Evolutionary conservation across 1,140 invertebrate species (phyloP).

Genomic region (Ostrea edulis): DNA sequence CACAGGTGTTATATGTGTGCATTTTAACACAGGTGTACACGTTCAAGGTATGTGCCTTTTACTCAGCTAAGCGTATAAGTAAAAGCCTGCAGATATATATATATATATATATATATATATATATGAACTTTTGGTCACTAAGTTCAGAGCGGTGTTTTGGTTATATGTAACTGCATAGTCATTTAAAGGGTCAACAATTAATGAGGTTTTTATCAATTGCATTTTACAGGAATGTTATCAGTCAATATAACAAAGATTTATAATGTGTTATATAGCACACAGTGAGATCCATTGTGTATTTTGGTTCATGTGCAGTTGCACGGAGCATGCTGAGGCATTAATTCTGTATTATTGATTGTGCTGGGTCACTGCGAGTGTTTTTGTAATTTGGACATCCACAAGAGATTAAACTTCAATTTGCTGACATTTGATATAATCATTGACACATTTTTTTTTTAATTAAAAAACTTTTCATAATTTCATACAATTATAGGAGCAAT

Average conservation of each 20-base stretch:
- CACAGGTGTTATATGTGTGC: slow-evolving; percentile 34
- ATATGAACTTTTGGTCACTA: not conserved
- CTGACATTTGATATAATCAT: not conserved
- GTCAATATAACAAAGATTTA: not conserved
- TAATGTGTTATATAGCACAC: slow-evolving; percentile 1
- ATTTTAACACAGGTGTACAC: not conserved
- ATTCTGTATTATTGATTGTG: no score
- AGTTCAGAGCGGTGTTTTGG: not conserved
- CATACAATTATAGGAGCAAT: not conserved
- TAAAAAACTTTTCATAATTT: not conserved
- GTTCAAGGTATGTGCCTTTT: not conserved
- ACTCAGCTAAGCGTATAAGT: not conserved
- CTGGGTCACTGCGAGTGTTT: not conserved
- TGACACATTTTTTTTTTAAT: not conserved
- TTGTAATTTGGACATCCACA: no score
- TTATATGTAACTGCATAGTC: not conserved
- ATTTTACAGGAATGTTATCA: slow-evolving; percentile 9
- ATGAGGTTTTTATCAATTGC: not conserved
- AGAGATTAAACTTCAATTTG: no score
- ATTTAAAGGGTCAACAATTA: slow-evolving; percentile 32
- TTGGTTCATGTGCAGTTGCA: not conserved
- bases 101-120: not conserved
- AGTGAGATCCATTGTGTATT: not conserved
- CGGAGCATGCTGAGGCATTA: not conserved
- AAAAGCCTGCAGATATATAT: not conserved